These are phyloP conservation scores for Holothuria leucospilota DNA, from an alignment of 53 echinoderm and acorn worm species.

Conservation along the genomic window DNA sequence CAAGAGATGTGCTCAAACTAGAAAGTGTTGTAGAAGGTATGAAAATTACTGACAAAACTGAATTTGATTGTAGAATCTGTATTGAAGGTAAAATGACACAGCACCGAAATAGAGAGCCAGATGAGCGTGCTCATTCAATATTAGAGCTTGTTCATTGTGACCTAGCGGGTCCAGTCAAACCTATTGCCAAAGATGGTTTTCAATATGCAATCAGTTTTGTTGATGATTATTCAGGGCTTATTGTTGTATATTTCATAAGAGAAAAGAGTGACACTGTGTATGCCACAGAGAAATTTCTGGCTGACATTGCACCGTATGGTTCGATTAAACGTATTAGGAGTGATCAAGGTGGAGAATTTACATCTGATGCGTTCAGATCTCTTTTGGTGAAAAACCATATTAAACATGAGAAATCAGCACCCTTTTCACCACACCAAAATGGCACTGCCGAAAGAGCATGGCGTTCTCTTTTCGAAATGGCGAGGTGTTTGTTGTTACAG, in stretches of 20 bases:
- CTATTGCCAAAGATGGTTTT: slow-evolving; percentile 43
- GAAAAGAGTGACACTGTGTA: slow-evolving; percentile 49
- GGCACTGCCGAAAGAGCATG: no score
- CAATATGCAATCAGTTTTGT: slow-evolving; percentile 46
- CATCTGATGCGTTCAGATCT: background rate
- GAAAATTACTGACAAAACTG: slow-evolving; percentile 35
- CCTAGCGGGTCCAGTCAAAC: slow-evolving; percentile 54
- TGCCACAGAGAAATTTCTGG: slow-evolving; percentile 53
- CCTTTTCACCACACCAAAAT: no score
- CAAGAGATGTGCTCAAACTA: slow-evolving; percentile 33
- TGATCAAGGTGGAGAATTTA: slow-evolving; percentile 41
- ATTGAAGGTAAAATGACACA: slow-evolving; percentile 57
- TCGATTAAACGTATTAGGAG: slow-evolving; percentile 22
- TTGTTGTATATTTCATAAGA: slow-evolving; percentile 51
- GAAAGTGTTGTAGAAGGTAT: slow-evolving; percentile 52
- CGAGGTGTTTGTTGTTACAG: no score
- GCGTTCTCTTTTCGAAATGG: no score
- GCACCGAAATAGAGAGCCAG: slow-evolving; percentile 49
- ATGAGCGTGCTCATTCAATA: slow-evolving; percentile 13
- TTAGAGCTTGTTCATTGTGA: slow-evolving; percentile 64
- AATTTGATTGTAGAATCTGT: slow-evolving; percentile 34
- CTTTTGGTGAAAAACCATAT: no score
- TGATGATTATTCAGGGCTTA: slow-evolving; percentile 52
- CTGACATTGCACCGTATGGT: slow-evolving; percentile 56
- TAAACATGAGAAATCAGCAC: no score